Conservation (phyloP, 2,888 invertebrate genomes). For the Molanna angustata region DNA sequence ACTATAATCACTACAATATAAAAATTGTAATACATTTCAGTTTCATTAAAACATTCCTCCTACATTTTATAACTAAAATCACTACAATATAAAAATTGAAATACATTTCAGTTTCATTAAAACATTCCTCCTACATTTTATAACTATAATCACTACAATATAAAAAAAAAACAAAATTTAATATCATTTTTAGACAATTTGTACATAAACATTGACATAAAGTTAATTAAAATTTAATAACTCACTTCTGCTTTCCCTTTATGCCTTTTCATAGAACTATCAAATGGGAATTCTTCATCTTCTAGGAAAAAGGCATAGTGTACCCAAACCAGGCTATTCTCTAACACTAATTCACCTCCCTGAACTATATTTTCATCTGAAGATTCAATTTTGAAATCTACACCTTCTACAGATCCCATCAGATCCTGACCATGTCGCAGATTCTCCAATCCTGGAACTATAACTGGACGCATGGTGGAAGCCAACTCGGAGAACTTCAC, state of each 20-base stretch:
- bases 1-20: too few species aligned
- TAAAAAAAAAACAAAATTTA: too few species aligned
- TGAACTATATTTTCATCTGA: background rate
- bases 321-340: constrained; percentile 10
- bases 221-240: too few species aligned
- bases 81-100: too few species aligned
- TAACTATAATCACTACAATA: too few species aligned
- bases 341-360: background rate
- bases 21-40: too few species aligned
- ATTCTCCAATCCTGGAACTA: background rate
- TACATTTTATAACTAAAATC: too few species aligned
- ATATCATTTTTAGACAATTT: too few species aligned
- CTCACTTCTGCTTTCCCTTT: constrained; percentile 10
- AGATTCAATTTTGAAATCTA: constrained; percentile 1
- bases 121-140: too few species aligned
- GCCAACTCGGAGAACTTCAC: constrained; percentile 3
- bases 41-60: too few species aligned
- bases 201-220: too few species aligned
- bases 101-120: too few species aligned
- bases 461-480: constrained; percentile 6
- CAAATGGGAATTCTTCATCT: constrained; percentile 12
- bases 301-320: constrained; percentile 18
- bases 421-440: constrained; percentile 1
- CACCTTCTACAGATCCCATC: constrained; percentile 10
- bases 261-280: constrained; percentile 6